phyloP scores from a whole-genome alignment of 2,888 invertebrate species.

The Acrobasis repandana region DNA sequence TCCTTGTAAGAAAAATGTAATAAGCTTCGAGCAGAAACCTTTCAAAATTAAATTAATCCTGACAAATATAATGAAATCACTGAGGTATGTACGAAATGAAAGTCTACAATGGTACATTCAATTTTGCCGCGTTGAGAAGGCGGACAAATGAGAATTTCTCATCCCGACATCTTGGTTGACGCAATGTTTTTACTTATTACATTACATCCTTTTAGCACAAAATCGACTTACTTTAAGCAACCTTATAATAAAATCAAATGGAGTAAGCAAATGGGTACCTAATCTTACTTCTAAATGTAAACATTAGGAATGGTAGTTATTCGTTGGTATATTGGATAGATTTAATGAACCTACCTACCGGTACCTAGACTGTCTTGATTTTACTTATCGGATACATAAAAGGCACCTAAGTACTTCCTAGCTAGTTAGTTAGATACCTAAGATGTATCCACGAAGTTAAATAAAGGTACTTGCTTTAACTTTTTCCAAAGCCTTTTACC shows the following conservation, averaged over 20 bases:
- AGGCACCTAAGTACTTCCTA: no score
- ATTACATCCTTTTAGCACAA: not conserved
- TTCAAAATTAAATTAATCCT: conserved; percentile 40
- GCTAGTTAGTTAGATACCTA: no score
- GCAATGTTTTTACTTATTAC: conserved; percentile 26
- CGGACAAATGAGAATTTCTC: conserved; percentile 50
- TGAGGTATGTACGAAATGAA: not conserved
- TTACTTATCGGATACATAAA: no score
- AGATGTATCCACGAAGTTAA: no score
- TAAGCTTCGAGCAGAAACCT: conserved; percentile 18
- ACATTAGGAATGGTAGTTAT: no score
- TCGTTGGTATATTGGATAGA: no score
- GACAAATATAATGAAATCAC: conserved; percentile 26
- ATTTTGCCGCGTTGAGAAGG: conserved; percentile 35
- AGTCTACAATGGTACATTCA: conserved; percentile 38
- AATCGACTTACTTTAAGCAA: not conserved
- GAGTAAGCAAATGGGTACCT: no score
- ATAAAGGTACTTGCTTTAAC: no score
- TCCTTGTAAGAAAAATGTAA: not conserved
- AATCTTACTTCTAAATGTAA: no score
- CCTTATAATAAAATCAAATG: not conserved
- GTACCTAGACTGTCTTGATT: no score
- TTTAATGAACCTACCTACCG: no score
- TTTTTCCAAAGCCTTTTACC: no score
- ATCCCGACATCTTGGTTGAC: conserved; percentile 44